phyloP scores from a whole-genome alignment of 2,113 vertebrate genomes.

The Noctilio leporinus region DNA sequence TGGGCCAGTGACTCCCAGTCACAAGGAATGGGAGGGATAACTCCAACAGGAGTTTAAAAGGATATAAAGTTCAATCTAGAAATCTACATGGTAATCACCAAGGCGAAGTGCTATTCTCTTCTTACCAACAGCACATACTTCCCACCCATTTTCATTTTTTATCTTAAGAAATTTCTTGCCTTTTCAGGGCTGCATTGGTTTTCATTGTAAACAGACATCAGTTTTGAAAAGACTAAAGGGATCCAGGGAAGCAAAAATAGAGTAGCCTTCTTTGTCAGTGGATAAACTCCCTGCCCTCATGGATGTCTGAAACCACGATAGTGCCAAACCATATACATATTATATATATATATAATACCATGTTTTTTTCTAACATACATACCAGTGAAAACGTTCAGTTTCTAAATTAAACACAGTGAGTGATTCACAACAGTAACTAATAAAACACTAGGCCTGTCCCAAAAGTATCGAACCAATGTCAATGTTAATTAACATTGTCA shows the following conservation, averaged over 20 bases:
- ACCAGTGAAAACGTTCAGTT: not conserved
- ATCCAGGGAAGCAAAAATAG: not conserved
- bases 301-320: not conserved
- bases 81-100: not conserved
- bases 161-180: not conserved
- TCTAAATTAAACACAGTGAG: not conserved
- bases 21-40: not conserved
- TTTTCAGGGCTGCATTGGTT: not conserved
- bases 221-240: not conserved
- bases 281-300: not conserved
- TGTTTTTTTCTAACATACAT: not conserved
- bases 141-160: not conserved
- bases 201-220: not conserved
- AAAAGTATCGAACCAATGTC: too few species aligned
- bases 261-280: not conserved
- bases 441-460: too few species aligned
- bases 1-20: not conserved
- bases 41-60: not conserved
- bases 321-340: not conserved
- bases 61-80: not conserved
- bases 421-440: not conserved
- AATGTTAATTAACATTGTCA: too few species aligned
- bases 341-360: too few species aligned
- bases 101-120: not conserved
- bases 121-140: not conserved